Evolutionary conservation across 2,113 vertebrate species (phyloP).

Genomic region (Catharus bicknelli): DNA sequence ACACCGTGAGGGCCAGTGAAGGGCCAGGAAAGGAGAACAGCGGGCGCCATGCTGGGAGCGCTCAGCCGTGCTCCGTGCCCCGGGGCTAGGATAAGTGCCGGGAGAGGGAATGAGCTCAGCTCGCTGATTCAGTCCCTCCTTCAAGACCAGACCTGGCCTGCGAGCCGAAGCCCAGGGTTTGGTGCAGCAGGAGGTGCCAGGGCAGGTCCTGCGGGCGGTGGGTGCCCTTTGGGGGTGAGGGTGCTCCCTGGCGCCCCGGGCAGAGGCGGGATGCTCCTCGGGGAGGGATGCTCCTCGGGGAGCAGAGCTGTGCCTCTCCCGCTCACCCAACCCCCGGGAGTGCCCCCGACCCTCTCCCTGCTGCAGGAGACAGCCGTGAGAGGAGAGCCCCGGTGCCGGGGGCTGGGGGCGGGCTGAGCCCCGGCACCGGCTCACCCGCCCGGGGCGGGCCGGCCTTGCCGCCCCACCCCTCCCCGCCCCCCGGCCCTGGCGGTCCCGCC

Average conservation of each 20-base stretch:
- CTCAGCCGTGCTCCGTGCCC: background rate
- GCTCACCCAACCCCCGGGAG: too few species aligned
- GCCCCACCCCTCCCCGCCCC: background rate
- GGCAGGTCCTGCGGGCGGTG: background rate
- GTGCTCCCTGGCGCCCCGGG: background rate
- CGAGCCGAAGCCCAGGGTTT: background rate
- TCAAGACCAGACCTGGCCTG: background rate
- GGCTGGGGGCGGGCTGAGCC: background rate
- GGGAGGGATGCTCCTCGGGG: background rate
- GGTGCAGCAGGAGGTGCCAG: background rate
- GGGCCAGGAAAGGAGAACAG: background rate
- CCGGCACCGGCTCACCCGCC: background rate
- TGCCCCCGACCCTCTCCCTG: background rate
- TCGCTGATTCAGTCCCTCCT: background rate
- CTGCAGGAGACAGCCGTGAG: background rate
- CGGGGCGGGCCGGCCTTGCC: background rate
- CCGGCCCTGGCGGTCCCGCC: background rate
- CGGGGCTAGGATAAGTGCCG: background rate
- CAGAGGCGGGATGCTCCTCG: background rate
- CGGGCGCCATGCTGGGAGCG: background rate
- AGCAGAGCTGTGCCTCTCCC: too few species aligned
- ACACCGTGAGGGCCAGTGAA: rapidly evolving
- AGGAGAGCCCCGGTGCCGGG: background rate
- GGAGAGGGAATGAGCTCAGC: background rate
- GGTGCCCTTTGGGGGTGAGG: background rate